Base-by-base conservation (phyloP, 2,888 invertebrate species). In the Sarcophaga subvicina region DNA sequence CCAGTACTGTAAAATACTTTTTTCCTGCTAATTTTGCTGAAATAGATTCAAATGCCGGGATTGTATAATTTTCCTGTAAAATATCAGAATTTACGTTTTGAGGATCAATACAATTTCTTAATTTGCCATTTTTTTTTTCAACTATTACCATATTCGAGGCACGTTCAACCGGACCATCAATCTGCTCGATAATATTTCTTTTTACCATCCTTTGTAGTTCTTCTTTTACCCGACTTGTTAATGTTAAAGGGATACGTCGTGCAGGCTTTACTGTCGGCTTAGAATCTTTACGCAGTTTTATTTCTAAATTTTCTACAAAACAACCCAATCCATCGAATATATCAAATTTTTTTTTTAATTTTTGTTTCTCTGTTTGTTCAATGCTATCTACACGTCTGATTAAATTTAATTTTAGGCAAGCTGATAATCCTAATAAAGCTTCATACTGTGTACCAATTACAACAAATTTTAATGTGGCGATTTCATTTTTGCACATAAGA, bases 41-140 rank as follows among this genome's bases (percentile, higher is more conserved):
- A 63, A 90, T 88, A 64, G 89, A 85, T 12, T 90, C 90, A 49
- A 89, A 69, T 8, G 64, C n/a, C n/a, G 22, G 72, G 4, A 72
- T 60, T 63, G 63, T 63, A 22, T 66, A 37, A 37, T 77, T 59
- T 88, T 86, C 83, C 70, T 63, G 20, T 63, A 83, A 67, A 67
- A 87, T 85, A 72, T 88, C 79, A 17, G 63, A 69, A 71, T 87
- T 87, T 4, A 87, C 17, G 70, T 88, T 49, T 80, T 84, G 63
- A 12, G 89, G 86, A 76, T 88, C 88, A 25, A 88, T 80, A 62
- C 89, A 89, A 27, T 88, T 70, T 14, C 86, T 70, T 60, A 88
- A 72, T 45, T 78, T 71, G 17, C 82, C 85, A n/a, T 80, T 64
- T n/a, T 60, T n/a, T n/a, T 82, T 71, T 25, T 25, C 25, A 5